Evolutionary conservation across 2,888 invertebrate genomes (phyloP).

Genomic region (Megalurothrips usitatus): DNA sequence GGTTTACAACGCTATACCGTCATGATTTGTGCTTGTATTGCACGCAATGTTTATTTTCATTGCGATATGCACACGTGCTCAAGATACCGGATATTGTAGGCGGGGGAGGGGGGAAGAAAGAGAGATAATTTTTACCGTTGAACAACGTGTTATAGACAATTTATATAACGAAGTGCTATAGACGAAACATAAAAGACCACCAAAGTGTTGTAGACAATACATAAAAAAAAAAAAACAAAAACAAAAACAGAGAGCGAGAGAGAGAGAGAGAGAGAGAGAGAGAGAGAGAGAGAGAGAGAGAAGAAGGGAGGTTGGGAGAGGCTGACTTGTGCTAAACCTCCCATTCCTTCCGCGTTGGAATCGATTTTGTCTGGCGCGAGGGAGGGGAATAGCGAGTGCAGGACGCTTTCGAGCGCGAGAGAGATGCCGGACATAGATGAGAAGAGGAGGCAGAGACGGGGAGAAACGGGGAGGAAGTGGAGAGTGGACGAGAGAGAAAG

Average conservation of each 20-base stretch:
- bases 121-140: too few species aligned
- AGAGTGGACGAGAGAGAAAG: not conserved
- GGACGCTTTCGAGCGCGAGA: not conserved
- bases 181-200: too few species aligned
- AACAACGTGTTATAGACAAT: too few species aligned
- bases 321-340: conserved; percentile 21
- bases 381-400: not conserved
- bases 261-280: not conserved
- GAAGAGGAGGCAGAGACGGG: not conserved
- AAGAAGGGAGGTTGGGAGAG: not conserved
- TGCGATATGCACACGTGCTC: too few species aligned
- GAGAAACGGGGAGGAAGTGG: not conserved
- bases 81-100: too few species aligned
- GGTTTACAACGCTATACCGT: too few species aligned
- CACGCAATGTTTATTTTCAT: too few species aligned
- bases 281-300: not conserved
- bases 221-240: too few species aligned
- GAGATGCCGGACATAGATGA: not conserved
- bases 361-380: conserved; percentile 9
- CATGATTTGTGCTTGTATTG: too few species aligned
- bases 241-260: not conserved
- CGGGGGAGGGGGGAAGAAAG: too few species aligned
- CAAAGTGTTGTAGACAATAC: too few species aligned
- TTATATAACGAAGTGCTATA: too few species aligned
- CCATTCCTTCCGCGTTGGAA: conserved; percentile 19